Evolutionary conservation across 1,140 invertebrate genomes (phyloP).

Genomic region (Drosophila pectinifera): DNA sequence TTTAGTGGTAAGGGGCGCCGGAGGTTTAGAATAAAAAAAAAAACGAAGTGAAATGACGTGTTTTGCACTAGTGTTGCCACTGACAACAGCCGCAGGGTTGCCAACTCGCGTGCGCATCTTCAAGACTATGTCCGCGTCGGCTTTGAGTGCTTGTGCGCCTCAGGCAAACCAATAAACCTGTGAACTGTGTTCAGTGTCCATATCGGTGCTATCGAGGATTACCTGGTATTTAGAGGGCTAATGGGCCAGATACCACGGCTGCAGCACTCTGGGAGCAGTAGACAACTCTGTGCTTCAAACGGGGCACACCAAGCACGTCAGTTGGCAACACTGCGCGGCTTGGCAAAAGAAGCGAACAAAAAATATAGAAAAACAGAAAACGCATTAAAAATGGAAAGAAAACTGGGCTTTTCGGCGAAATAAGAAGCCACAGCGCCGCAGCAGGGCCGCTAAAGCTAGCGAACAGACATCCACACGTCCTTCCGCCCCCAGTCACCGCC

Average conservation of each 20-base stretch:
- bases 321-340: slow-evolving; percentile 46
- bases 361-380: slow-evolving; percentile 7
- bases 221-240: neutral
- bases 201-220: neutral
- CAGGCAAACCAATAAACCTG: neutral
- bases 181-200: neutral
- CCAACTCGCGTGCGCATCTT: slow-evolving; percentile 8
- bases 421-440: slow-evolving; percentile 10
- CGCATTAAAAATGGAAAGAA: slow-evolving; percentile 13
- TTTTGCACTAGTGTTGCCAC: slow-evolving; percentile 61
- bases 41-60: slow-evolving; percentile 50
- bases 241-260: too few relatives aligned
- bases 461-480: slow-evolving; percentile 3
- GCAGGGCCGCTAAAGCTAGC: neutral
- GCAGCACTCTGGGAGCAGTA: neutral
- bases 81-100: slow-evolving; percentile 54
- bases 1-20: neutral
- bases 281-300: slow-evolving; percentile 16
- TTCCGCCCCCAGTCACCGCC: neutral
- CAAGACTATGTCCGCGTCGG: neutral
- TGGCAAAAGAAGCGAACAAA: slow-evolving; percentile 20
- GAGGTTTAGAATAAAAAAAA: slow-evolving; percentile 19
- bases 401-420: slow-evolving; percentile 20
- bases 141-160: slow-evolving; percentile 3
- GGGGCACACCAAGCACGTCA: slow-evolving; percentile 7